Evolutionary conservation across 1,140 invertebrate species (phyloP).

Genomic region (Galendromus occidentalis): DNA sequence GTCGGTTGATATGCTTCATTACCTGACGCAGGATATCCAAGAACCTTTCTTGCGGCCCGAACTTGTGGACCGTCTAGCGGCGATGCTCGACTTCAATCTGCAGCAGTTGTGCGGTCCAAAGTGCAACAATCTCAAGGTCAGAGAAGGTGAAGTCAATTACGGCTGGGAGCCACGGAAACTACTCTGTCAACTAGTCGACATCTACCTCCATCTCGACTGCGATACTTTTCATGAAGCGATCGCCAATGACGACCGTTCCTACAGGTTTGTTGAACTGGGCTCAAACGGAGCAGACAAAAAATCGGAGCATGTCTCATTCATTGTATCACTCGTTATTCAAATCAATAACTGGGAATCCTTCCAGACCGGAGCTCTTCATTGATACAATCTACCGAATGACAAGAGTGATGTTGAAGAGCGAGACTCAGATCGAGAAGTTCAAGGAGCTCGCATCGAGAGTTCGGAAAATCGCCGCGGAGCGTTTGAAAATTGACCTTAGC

Average conservation of each 20-base stretch:
- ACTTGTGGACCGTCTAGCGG: slow-evolving; percentile 72
- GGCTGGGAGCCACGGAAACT: slow-evolving; percentile 83
- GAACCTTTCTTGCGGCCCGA: slow-evolving; percentile 75
- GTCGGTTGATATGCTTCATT: slow-evolving; percentile 95
- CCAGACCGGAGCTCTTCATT: slow-evolving; percentile 71
- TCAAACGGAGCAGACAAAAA: no score
- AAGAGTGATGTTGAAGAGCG: slow-evolving; percentile 56
- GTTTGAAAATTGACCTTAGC: slow-evolving; percentile 52
- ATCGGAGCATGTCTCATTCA: no score
- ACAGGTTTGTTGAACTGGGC: slow-evolving; percentile 8
- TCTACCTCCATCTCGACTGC: slow-evolving; percentile 88
- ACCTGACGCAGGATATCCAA: slow-evolving; percentile 78
- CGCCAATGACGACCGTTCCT: slow-evolving; percentile 51
- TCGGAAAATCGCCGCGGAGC: slow-evolving; percentile 43
- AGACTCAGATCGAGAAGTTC: slow-evolving; percentile 48
- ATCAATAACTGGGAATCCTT: slow-evolving; percentile 30
- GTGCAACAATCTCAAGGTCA: slow-evolving; percentile 92
- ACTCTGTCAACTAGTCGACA: slow-evolving; percentile 74
- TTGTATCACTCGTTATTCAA: no score
- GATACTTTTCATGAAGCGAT: slow-evolving; percentile 68
- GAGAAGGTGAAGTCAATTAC: slow-evolving; percentile 66
- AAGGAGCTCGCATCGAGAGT: slow-evolving; percentile 38
- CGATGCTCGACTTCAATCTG: slow-evolving; percentile 94
- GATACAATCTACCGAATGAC: slow-evolving; percentile 61
- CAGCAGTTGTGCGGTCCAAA: slow-evolving; percentile 91